A percentile compares a stretch with the other conserved stretches of the same genome.
phyloP scores from a whole-genome alignment of 2,888 invertebrate genomes.

The Cryptus viduatorius region DNA sequence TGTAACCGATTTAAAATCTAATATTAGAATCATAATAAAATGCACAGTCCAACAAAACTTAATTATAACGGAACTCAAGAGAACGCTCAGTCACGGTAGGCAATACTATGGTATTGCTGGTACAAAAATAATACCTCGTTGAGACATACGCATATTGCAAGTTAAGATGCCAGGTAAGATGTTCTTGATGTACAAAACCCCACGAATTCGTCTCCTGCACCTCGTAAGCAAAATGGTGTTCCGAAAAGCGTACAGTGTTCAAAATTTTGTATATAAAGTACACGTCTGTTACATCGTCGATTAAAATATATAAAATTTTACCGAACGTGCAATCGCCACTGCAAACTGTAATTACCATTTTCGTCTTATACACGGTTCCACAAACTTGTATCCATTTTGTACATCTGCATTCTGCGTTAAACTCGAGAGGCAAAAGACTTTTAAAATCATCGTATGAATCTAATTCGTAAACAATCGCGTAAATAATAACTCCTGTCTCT shows the following conservation, averaged over 20 bases:
- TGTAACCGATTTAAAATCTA: no score
- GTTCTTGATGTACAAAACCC: constrained; percentile 2
- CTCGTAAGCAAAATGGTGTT: constrained; percentile 16
- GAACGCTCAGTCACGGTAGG: not conserved
- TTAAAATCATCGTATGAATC: constrained; percentile 10
- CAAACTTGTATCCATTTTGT: constrained; percentile 9
- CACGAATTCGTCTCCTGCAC: not conserved
- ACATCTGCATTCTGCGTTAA: not conserved
- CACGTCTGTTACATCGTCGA: not conserved
- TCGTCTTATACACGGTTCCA: not conserved
- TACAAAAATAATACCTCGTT: constrained; percentile 11
- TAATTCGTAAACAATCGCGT: not conserved
- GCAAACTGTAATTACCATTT: constrained; percentile 6
- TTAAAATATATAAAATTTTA: constrained; percentile 6
- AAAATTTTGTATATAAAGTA: not conserved
- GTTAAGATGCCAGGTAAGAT: constrained; percentile 5
- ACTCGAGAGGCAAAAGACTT: constrained; percentile 4
- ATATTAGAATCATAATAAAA: no score
- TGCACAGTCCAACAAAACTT: not conserved
- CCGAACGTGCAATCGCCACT: constrained; percentile 1
- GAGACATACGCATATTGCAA: not conserved
- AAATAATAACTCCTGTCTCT: not conserved
- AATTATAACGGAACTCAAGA: not conserved
- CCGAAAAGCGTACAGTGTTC: constrained; percentile 7
- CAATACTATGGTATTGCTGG: not conserved